phyloP scores from a whole-genome alignment of 2,888 invertebrate species.

The Chrysodeixis includens region DNA sequence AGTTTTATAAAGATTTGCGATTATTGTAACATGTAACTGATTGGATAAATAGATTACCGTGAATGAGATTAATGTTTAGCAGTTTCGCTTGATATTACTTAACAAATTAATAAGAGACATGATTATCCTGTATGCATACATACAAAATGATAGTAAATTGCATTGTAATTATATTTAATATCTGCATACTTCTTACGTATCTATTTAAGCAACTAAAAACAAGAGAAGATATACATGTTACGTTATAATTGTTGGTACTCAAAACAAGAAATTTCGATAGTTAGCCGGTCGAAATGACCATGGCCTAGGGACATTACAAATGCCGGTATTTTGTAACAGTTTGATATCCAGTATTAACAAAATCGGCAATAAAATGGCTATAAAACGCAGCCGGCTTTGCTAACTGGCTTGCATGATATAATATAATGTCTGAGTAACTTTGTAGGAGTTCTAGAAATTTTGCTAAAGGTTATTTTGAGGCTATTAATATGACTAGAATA shows the following conservation, averaged over 20 bases:
- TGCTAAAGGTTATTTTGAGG: background rate
- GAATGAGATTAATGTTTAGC: background rate
- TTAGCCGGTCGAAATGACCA: background rate
- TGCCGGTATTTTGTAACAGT: background rate
- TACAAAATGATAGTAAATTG: background rate
- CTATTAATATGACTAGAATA: no score
- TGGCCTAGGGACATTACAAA: constrained; percentile 4
- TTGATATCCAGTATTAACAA: background rate
- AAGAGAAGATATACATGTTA: no score
- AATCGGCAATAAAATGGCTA: constrained; percentile 1
- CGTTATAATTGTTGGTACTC: no score
- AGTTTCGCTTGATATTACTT: no score
- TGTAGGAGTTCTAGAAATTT: background rate
- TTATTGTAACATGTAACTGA: background rate
- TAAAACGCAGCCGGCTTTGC: background rate
- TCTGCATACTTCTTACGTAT: no score
- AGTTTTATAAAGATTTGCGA: constrained; percentile 3
- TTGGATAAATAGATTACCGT: background rate
- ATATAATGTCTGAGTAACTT: background rate
- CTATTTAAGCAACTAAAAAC: no score
- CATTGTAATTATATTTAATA: background rate
- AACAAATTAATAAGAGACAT: no score
- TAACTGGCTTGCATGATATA: background rate
- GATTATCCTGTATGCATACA: no score
- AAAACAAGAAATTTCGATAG: background rate